Conservation (phyloP, 2,113 vertebrate species). For the Oryzias woworae region DNA sequence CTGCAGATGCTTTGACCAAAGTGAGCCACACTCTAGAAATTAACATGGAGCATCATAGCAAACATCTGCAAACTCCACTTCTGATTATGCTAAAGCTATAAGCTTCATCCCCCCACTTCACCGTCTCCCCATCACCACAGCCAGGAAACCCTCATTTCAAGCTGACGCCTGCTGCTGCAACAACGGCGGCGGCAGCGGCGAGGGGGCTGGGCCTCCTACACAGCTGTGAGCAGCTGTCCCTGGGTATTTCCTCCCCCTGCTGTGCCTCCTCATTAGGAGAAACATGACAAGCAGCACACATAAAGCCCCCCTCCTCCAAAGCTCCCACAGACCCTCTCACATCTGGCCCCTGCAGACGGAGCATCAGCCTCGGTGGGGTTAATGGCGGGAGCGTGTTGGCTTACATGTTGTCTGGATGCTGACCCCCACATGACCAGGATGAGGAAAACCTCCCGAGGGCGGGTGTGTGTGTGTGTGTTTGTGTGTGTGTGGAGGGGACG, state of each 20-base stretch:
- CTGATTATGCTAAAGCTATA: constrained; percentile 50
- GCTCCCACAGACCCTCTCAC: constrained; percentile 28
- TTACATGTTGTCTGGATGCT: constrained; percentile 42
- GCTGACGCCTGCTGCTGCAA: not conserved
- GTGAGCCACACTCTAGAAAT: constrained; percentile 56
- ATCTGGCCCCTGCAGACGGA: constrained; percentile 38
- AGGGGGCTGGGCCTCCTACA: too few relatives aligned
- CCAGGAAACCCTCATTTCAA: constrained; percentile 13
- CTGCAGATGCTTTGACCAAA: constrained; percentile 48
- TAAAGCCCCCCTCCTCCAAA: constrained; percentile 5
- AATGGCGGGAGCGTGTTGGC: constrained; percentile 25
- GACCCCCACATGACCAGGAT: constrained; percentile 39
- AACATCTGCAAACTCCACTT: constrained; percentile 72
- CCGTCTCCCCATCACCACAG: not conserved
- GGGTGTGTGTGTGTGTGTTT: too few relatives aligned
- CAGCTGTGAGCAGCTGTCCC: constrained; percentile 52
- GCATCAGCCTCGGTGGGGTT: constrained; percentile 16
- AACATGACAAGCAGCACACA: constrained; percentile 55
- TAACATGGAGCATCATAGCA: constrained; percentile 62
- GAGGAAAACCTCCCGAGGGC: constrained; percentile 23
- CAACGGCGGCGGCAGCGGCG: too few relatives aligned
- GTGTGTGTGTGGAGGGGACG: too few relatives aligned
- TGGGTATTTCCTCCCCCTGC: constrained; percentile 46
- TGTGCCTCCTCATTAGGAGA: constrained; percentile 60
- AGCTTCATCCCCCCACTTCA: constrained; percentile 16